phyloP scores from a whole-genome alignment of 2,797 vertebrate genomes.

The Hipposideros larvatus region DNA sequence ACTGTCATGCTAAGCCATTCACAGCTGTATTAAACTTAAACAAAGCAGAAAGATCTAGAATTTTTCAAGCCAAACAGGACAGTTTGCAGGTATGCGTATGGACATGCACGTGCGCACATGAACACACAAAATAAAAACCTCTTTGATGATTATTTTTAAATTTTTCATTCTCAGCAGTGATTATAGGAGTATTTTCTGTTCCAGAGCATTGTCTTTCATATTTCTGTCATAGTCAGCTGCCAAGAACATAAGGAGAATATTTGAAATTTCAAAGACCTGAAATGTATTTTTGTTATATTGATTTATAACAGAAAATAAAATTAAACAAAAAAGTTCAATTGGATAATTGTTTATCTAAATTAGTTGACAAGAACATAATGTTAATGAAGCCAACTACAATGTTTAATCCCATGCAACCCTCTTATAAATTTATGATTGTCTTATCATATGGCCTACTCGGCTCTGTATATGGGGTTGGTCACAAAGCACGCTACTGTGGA shows the following conservation, averaged over 20 bases:
- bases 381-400: not conserved
- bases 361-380: not conserved
- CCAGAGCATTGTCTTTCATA: not conserved
- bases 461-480: accelerated
- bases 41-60: conserved; percentile 24
- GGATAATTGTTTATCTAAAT: not conserved
- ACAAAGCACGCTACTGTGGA: not conserved
- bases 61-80: conserved; percentile 9
- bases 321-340: not conserved
- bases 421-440: not conserved
- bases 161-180: conserved; percentile 11
- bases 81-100: not conserved
- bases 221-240: not conserved
- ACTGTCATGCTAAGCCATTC: conserved; percentile 45
- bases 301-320: conserved; percentile 1
- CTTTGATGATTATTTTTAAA: conserved; percentile 28
- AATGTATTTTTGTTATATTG: not conserved
- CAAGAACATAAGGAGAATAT: not conserved
- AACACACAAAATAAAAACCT: not conserved
- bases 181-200: not conserved
- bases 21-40: conserved; percentile 68
- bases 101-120: not conserved
- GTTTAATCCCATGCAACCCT: not conserved
- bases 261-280: conserved; percentile 27
- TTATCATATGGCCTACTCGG: not conserved